phyloP scores from a whole-genome alignment of 2,888 invertebrate species.

The Anthrax anthrax region DNA sequence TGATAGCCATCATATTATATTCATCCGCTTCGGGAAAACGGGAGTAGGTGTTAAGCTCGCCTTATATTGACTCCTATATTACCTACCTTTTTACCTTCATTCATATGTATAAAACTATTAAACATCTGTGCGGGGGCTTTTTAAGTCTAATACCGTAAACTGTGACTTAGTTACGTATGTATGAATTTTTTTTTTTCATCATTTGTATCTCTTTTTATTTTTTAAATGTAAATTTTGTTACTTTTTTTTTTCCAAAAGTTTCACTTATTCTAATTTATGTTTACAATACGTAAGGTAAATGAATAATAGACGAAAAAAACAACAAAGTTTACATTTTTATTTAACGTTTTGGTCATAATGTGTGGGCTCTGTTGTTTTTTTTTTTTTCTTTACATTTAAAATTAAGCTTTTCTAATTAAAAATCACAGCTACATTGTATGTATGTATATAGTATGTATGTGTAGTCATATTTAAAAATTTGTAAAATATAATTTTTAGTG shows the following conservation, averaged over 20 bases:
- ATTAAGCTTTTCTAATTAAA: neutral
- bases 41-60: neutral
- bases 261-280: neutral
- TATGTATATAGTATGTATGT: too few relatives aligned
- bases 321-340: neutral
- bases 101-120: neutral
- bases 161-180: neutral
- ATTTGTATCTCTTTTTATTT: neutral
- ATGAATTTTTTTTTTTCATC: neutral
- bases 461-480: too few relatives aligned
- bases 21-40: neutral
- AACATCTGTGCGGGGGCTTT: neutral
- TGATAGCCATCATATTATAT: neutral
- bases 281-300: too few relatives aligned
- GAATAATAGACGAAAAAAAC: too few relatives aligned
- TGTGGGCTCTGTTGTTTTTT: neutral
- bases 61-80: neutral
- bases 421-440: too few relatives aligned
- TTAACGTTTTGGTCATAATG: neutral
- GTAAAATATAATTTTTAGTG: too few relatives aligned
- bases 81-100: conserved; percentile 1
- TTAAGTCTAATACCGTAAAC: neutral
- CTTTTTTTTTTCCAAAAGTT: neutral
- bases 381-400: neutral
- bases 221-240: neutral